phyloP scores from a whole-genome alignment of 2,888 invertebrate genomes.

The Orchesella flavescens region DNA sequence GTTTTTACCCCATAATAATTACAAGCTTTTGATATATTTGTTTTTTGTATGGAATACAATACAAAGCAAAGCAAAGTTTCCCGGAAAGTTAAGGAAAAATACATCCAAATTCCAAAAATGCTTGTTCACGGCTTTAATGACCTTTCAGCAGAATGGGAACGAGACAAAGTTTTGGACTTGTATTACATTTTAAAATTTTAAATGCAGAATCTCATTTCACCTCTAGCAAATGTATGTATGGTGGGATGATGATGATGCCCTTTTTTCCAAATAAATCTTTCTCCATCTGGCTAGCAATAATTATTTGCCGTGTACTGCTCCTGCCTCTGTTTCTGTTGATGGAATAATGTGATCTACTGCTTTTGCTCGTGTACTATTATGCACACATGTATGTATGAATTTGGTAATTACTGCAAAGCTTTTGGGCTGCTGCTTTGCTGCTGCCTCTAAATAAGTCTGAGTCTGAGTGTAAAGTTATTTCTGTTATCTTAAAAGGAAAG shows the following conservation, averaged over 20 bases:
- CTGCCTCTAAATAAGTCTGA: too few species aligned
- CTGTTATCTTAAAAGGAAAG: slow-evolving; percentile 53
- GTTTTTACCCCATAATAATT: background rate
- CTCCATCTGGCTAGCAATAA: slow-evolving; percentile 18
- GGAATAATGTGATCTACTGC: background rate
- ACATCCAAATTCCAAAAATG: slow-evolving; percentile 56
- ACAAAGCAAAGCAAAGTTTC: background rate
- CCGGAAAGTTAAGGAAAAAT: slow-evolving; percentile 3
- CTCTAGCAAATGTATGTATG: background rate
- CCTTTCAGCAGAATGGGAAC: slow-evolving; percentile 69
- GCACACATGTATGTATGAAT: slow-evolving; percentile 23
- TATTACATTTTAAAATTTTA: slow-evolving; percentile 59
- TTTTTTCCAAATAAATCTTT: slow-evolving; percentile 13
- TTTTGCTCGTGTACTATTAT: background rate
- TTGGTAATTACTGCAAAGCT: background rate
- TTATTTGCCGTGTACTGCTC: slow-evolving; percentile 5
- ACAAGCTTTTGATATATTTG: background rate
- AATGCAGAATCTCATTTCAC: slow-evolving; percentile 41
- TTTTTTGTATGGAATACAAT: too few species aligned
- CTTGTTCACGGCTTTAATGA: slow-evolving; percentile 69
- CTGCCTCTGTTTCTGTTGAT: background rate
- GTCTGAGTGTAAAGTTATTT: background rate
- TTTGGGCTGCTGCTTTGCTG: too few species aligned
- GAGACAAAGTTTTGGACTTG: slow-evolving; percentile 50
- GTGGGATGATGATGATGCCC: too few species aligned